Percentiles rank a stretch among this genome's conserved stretches.
Conservation (phyloP, 2,797 vertebrate genomes). For the Falco columbarius region DNA sequence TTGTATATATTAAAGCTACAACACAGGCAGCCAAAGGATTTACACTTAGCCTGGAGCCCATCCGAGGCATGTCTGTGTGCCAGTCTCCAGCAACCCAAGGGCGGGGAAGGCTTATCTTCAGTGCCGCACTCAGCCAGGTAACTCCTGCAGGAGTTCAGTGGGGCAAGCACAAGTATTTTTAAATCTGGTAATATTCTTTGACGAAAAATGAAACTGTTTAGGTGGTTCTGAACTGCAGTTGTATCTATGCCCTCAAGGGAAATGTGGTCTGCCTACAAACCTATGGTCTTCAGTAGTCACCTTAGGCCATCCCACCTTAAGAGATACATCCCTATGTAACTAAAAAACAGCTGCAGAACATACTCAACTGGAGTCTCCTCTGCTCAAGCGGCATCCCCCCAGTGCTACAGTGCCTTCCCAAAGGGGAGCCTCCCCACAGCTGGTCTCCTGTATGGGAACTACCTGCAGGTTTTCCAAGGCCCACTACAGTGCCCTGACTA, state of each 20-base stretch:
- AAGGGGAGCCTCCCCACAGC: background rate
- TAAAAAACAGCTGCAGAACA: background rate
- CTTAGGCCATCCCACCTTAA: background rate
- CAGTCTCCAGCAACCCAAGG: accelerated
- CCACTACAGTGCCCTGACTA: background rate
- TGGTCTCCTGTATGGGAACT: accelerated
- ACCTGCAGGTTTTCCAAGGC: background rate
- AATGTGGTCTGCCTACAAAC: background rate
- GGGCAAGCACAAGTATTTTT: background rate
- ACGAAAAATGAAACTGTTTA: background rate
- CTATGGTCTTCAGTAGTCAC: background rate
- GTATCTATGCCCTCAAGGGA: accelerated
- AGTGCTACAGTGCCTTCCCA: background rate
- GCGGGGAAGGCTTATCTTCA: accelerated
- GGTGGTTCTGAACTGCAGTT: too few relatives aligned
- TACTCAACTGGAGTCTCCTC: background rate
- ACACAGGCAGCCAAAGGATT: accelerated
- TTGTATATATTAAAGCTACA: accelerated
- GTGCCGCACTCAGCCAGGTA: accelerated
- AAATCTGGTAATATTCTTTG: background rate
- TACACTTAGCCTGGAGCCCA: accelerated
- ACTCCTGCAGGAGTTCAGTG: background rate
- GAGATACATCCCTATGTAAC: accelerated
- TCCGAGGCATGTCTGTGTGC: accelerated
- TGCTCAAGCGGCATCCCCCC: accelerated